Conservation (phyloP, 2,113 vertebrate genomes). For the Varanus salvator region DNA sequence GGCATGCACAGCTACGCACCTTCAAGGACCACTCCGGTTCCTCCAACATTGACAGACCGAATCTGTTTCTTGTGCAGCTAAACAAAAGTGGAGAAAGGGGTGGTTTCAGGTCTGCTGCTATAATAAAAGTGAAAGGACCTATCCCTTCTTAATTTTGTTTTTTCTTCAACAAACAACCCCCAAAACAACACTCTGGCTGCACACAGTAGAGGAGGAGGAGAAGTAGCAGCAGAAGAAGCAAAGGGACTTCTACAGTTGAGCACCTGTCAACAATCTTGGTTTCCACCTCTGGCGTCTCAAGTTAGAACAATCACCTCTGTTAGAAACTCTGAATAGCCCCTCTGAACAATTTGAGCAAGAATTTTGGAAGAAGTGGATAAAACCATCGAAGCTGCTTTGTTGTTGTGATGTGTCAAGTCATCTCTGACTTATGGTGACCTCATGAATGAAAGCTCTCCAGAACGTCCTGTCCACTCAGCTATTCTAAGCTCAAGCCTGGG, state of each 20-base stretch:
- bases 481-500: too few species aligned
- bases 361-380: too few species aligned
- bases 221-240: neutral
- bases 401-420: too few species aligned
- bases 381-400: too few species aligned
- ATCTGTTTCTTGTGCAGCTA: conserved; percentile 87
- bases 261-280: neutral
- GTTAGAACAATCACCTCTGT: neutral
- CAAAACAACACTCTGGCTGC: too few species aligned
- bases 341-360: neutral
- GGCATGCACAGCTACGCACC: conserved; percentile 76
- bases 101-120: neutral
- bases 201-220: neutral
- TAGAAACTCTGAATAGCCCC: neutral
- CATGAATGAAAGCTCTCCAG: too few species aligned
- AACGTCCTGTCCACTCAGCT: too few species aligned
- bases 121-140: neutral
- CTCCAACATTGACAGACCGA: conserved; percentile 89
- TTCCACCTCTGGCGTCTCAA: too few species aligned
- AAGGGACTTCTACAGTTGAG: neutral
- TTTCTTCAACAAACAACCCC: too few species aligned
- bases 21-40: conserved; percentile 88
- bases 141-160: neutral
- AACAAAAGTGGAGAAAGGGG: conserved; percentile 49
- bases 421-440: too few species aligned